A percentile compares a stretch with the other conserved stretches of the same genome.
Evolutionary conservation across 2,113 vertebrate genomes (phyloP).

Genomic region (Struthio camelus): DNA sequence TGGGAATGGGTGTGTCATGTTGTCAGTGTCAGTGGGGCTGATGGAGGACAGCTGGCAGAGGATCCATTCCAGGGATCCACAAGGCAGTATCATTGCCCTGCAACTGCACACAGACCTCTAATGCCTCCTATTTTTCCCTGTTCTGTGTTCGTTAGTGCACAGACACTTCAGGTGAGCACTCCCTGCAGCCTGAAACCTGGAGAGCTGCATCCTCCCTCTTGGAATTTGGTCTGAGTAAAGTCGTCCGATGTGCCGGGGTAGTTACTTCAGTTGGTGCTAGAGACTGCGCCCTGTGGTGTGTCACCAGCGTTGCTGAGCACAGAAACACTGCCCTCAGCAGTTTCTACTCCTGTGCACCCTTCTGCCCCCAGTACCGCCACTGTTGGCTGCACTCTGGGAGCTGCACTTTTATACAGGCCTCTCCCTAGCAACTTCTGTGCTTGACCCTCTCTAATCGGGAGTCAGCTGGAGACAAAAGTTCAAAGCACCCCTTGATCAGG

Average conservation of each 20-base stretch:
- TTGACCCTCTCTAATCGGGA: too few species aligned
- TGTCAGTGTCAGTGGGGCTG: neutral
- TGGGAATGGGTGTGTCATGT: neutral
- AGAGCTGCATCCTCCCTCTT: neutral
- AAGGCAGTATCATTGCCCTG: neutral
- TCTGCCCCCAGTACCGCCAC: neutral
- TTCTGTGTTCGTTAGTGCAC: neutral
- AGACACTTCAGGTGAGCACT: neutral
- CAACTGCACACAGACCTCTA: neutral
- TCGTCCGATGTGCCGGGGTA: neutral
- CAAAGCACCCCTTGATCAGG: too few species aligned
- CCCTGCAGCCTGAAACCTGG: too few species aligned
- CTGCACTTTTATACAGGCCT: too few species aligned
- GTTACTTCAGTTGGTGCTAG: neutral
- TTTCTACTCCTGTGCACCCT: neutral
- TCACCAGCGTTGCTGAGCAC: fast-evolving
- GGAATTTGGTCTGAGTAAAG: neutral
- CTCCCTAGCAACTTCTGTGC: too few species aligned
- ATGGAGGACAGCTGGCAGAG: neutral
- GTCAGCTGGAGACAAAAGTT: too few species aligned
- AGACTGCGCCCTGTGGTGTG: too few species aligned
- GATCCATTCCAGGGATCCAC: neutral
- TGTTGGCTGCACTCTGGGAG: neutral
- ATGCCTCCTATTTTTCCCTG: neutral
- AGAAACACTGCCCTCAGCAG: too few species aligned